Conservation (phyloP, 35 echinoderm and acorn worm genomes). For the Apostichopus californicus region DNA sequence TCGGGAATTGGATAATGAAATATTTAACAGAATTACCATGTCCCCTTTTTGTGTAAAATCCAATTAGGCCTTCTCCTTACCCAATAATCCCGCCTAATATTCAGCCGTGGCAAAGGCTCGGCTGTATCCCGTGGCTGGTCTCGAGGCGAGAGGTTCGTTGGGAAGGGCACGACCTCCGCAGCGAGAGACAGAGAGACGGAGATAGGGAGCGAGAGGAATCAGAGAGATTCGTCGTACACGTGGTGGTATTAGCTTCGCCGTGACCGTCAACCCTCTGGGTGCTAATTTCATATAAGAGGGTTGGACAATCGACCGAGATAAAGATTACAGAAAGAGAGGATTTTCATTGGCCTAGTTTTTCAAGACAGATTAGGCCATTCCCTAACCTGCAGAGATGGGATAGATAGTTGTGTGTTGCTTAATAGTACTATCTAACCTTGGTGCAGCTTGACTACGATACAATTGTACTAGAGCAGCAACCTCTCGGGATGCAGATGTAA, state of each 20-base stretch:
- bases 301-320: conserved; percentile 43
- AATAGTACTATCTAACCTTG: neutral
- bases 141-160: conserved; percentile 24
- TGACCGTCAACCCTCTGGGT: conserved; percentile 51
- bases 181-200: neutral
- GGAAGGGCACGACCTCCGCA: conserved; percentile 38
- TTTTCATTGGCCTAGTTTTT: conserved; percentile 37
- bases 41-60: conserved; percentile 52
- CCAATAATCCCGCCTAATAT: conserved; percentile 61
- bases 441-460: neutral
- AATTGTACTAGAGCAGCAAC: neutral
- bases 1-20: conserved; percentile 50
- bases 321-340: conserved; percentile 9
- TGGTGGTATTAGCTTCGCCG: neutral
- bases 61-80: conserved; percentile 48
- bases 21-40: conserved; percentile 61
- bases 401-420: neutral
- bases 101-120: conserved; percentile 16
- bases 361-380: conserved; percentile 24
- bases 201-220: too few relatives aligned
- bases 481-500: neutral
- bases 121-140: conserved; percentile 32
- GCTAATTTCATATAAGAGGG: conserved; percentile 50
- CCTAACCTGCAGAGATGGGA: neutral
- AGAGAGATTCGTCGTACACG: too few relatives aligned